A percentile compares a stretch with the other conserved stretches of the same genome.
phyloP scores from a whole-genome alignment of 2,888 invertebrate genomes.

The Scaptomyza reducta region DNA sequence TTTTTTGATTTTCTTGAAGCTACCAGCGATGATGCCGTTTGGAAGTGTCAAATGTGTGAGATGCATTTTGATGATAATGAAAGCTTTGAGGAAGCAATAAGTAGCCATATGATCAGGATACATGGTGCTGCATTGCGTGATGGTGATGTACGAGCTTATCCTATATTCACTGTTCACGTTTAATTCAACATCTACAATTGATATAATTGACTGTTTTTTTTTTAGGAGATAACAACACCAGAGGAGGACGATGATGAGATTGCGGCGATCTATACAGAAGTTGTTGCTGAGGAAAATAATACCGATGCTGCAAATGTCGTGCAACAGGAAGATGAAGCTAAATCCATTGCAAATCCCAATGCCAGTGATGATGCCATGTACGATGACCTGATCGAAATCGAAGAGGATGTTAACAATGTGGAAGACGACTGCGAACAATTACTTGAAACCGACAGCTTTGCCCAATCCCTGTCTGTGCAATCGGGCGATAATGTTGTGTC shows the following conservation, averaged over 20 bases:
- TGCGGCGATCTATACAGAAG: conserved; percentile 29
- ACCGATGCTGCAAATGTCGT: not conserved
- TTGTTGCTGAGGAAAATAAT: conserved; percentile 11
- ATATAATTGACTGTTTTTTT: too few relatives aligned
- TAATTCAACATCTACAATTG: not conserved
- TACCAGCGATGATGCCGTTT: conserved; percentile 24
- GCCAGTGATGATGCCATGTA: conserved; percentile 40
- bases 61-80: conserved; percentile 59
- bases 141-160: conserved; percentile 29
- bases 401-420: conserved; percentile 31
- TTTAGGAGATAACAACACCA: conserved; percentile 18
- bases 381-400: conserved; percentile 46
- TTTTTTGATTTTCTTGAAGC: conserved; percentile 43
- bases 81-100: conserved; percentile 31
- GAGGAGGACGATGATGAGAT: conserved; percentile 17
- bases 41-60: conserved; percentile 72
- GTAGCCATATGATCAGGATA: conserved; percentile 43
- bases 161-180: not conserved
- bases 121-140: conserved; percentile 45
- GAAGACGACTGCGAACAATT: conserved; percentile 32
- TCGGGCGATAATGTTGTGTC: conserved; percentile 39
- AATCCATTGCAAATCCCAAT: conserved; percentile 1
- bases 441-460: conserved; percentile 26
- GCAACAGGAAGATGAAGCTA: conserved; percentile 11
- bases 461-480: conserved; percentile 26